Conservation (phyloP, 2,113 vertebrate genomes). For the Sterrhoptilus dennistouni region DNA sequence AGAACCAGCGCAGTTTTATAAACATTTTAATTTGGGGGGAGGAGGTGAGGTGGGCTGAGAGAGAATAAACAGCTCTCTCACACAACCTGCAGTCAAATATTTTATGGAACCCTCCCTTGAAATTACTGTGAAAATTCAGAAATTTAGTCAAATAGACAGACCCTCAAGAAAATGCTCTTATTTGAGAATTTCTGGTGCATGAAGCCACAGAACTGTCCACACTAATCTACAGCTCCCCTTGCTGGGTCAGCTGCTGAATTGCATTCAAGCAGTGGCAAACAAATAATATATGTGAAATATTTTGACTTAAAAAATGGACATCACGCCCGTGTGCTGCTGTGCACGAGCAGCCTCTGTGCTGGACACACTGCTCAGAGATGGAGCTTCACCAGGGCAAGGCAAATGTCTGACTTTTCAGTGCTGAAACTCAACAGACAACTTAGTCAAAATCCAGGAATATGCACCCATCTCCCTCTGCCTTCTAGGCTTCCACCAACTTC, state of each 20-base stretch:
- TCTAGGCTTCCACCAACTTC: background rate
- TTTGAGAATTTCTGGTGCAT: constrained; percentile 12
- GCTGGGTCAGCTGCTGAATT: constrained; percentile 66
- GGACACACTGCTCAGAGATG: rapidly evolving
- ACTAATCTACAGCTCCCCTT: constrained; percentile 72
- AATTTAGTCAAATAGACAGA: background rate
- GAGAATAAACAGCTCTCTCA: background rate
- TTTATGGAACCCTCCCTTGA: background rate
- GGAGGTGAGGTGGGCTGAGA: background rate
- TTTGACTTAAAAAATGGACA: background rate
- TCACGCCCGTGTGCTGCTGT: background rate
- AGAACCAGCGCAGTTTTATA: constrained; percentile 20
- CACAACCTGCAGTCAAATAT: background rate
- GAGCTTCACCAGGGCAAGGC: background rate
- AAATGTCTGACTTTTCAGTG: background rate
- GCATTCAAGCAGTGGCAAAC: constrained; percentile 14
- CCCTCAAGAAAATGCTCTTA: background rate
- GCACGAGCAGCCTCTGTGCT: background rate
- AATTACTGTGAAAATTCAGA: constrained; percentile 4
- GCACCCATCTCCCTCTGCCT: background rate
- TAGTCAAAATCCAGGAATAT: background rate
- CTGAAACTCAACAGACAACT: background rate
- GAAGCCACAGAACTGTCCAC: constrained; percentile 46
- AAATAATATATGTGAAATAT: background rate
- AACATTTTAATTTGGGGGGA: background rate